phyloP scores from a whole-genome alignment of 2,797 vertebrate genomes.

The Myoxocephalus aenaeus region DNA sequence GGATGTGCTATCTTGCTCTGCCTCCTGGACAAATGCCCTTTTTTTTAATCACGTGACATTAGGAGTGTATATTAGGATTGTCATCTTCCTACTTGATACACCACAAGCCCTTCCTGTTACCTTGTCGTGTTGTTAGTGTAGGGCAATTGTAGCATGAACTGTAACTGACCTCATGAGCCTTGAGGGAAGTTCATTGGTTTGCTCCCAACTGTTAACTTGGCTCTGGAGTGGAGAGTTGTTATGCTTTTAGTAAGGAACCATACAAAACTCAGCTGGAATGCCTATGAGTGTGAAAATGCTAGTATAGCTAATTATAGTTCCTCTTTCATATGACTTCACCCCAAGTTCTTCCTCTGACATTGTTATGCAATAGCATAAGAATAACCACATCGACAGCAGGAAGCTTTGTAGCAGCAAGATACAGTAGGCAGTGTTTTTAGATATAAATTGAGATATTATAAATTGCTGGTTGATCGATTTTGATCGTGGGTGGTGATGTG shows the following conservation, averaged over 20 bases:
- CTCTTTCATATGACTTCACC: constrained; percentile 67
- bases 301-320: constrained; percentile 65
- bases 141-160: constrained; percentile 65
- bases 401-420: constrained; percentile 39
- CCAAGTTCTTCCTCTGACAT: constrained; percentile 59
- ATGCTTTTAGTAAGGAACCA: constrained; percentile 45
- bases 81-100: constrained; percentile 52
- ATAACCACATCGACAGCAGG: constrained; percentile 44
- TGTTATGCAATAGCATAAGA: constrained; percentile 56
- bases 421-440: constrained; percentile 27
- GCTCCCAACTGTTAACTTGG: constrained; percentile 46
- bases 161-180: constrained; percentile 59
- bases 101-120: constrained; percentile 63
- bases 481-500: neutral
- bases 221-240: constrained; percentile 39
- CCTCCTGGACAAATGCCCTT: constrained; percentile 40
- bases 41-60: constrained; percentile 29
- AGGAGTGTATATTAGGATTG: constrained; percentile 53
- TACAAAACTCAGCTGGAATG: constrained; percentile 46
- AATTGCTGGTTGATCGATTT: neutral
- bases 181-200: constrained; percentile 59
- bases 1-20: constrained; percentile 37
- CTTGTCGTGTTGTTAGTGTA: constrained; percentile 52
- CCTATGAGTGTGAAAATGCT: constrained; percentile 52
- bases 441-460: constrained; percentile 11